These are phyloP conservation scores for Mythimna lalbum DNA, from an alignment of 2,888 invertebrate species.

Conservation along the genomic window DNA sequence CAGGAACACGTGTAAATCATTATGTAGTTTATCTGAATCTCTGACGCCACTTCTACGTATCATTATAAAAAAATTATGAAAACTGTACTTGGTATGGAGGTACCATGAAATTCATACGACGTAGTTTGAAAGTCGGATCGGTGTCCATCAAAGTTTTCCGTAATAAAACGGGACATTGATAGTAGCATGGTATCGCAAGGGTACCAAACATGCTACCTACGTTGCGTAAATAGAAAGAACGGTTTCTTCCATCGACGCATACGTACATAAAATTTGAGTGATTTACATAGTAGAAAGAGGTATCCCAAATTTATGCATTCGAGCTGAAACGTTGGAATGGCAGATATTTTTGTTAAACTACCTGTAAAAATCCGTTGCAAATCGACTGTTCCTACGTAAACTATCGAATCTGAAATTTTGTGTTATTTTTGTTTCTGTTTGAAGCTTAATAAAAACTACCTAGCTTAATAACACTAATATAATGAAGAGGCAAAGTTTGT, in stretches of 20 bases:
- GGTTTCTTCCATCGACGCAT: constrained; percentile 61
- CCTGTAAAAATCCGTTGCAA: constrained; percentile 72
- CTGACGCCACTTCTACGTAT: constrained; percentile 2
- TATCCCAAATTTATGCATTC: constrained; percentile 74
- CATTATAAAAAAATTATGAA: constrained; percentile 15
- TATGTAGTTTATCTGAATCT: constrained; percentile 20
- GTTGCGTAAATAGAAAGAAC: constrained; percentile 67
- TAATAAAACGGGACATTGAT: constrained; percentile 69
- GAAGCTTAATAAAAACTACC: too few species aligned
- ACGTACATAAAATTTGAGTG: constrained; percentile 71
- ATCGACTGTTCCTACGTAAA: too few species aligned
- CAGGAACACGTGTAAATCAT: constrained; percentile 44
- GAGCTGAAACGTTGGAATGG: constrained; percentile 66
- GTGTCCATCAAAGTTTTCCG: constrained; percentile 74
- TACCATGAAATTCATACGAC: constrained; percentile 74
- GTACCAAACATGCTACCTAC: constrained; percentile 60
- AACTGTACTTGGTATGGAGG: constrained; percentile 48
- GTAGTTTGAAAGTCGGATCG: constrained; percentile 76
- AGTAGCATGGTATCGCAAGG: constrained; percentile 59
- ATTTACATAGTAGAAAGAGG: constrained; percentile 75
- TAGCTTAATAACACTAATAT: too few species aligned
- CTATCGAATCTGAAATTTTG: too few species aligned
- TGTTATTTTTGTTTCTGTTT: too few species aligned
- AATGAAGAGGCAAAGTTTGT: too few species aligned
- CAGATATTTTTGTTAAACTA: constrained; percentile 78